These are phyloP conservation scores for Micromys minutus DNA, from an alignment of 2,113 vertebrate genomes.

Conservation along the genomic window DNA sequence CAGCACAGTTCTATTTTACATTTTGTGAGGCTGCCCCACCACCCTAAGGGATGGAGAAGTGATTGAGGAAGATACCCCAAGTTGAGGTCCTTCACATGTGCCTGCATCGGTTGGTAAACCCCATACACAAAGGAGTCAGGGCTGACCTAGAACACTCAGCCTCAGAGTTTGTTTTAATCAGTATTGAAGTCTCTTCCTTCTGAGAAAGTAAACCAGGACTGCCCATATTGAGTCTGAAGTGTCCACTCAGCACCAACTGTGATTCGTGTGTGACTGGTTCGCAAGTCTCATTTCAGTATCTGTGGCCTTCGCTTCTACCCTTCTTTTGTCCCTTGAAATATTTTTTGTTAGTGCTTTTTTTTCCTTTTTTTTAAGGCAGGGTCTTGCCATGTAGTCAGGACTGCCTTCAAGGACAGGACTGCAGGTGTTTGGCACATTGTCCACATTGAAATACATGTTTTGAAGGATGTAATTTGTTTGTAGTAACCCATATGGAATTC, in stretches of 20 bases:
- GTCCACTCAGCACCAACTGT: not conserved
- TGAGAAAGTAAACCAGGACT: not conserved
- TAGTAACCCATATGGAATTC: not conserved
- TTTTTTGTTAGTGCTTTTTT: not conserved
- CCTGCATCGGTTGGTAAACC: not conserved
- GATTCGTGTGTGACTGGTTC: not conserved
- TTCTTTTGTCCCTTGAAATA: not conserved
- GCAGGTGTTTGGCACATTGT: not conserved
- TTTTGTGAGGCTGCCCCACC: not conserved
- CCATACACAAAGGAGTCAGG: not conserved
- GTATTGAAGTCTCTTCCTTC: not conserved
- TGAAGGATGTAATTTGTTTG: not conserved
- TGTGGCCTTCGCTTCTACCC: not conserved
- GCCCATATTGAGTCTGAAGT: no score
- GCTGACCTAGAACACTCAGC: not conserved
- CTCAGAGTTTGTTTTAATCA: conserved; percentile 20
- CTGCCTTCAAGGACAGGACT: not conserved
- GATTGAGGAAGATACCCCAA: not conserved
- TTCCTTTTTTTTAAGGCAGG: not conserved
- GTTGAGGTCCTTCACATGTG: not conserved
- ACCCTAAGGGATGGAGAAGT: not conserved
- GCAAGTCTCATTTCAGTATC: not conserved
- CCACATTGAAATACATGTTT: not conserved
- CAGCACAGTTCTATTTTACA: not conserved
- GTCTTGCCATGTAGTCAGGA: not conserved